These are phyloP conservation scores for Allobates femoralis DNA, from an alignment of 2,797 vertebrate genomes.

Conservation along the genomic window DNA sequence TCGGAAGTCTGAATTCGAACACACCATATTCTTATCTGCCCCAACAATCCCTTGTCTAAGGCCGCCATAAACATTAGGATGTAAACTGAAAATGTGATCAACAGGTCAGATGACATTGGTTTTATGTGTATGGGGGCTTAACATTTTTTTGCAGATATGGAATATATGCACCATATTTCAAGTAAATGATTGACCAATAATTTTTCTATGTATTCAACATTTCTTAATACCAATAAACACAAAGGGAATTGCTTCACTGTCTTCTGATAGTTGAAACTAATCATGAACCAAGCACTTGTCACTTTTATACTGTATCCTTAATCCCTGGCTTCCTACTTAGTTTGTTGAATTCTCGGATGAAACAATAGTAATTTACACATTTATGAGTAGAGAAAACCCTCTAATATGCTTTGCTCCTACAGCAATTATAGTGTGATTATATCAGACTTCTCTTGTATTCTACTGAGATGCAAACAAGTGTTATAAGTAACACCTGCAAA, in stretches of 20 bases:
- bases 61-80: too few relatives aligned
- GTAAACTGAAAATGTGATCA: too few relatives aligned
- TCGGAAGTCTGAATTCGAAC: too few relatives aligned
- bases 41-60: too few relatives aligned
- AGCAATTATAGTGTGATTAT: background rate
- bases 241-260: background rate
- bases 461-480: background rate
- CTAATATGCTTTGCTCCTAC: slow-evolving; percentile 8
- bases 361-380: slow-evolving; percentile 35
- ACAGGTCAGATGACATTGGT: too few relatives aligned
- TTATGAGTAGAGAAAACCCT: background rate
- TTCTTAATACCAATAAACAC: background rate
- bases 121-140: too few relatives aligned
- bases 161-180: too few relatives aligned
- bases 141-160: too few relatives aligned
- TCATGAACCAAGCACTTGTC: background rate
- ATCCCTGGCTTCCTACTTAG: background rate
- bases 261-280: background rate
- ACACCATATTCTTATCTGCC: too few relatives aligned
- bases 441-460: background rate
- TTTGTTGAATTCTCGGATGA: background rate
- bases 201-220: background rate
- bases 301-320: background rate
- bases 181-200: too few relatives aligned
- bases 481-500: background rate